Base-by-base conservation (phyloP, 2,888 invertebrate species). In the Drosophila incognita region DNA sequence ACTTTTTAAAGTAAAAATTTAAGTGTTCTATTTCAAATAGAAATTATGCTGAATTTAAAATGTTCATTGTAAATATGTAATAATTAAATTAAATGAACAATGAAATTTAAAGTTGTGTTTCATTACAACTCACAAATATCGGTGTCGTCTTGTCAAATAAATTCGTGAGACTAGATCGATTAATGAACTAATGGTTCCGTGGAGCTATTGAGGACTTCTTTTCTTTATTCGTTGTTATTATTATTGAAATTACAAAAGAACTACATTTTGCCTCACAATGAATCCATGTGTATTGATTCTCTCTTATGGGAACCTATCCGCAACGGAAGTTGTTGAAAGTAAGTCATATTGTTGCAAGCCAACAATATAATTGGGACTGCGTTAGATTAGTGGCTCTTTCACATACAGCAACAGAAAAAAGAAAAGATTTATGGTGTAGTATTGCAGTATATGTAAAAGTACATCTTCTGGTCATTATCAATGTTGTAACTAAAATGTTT, bases 291-390 rank as follows among this genome's bases (percentile, higher is more conserved):
- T 64, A n/a, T 69, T 81, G 24, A 69, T 81, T 57, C 29, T 82
- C 15, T 81, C 82, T 13, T 76, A 74, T 62, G 81, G 81, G 62
- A 71, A 65, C 21, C 27, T 65, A 15, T 48, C 79, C 27, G 58
- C 82, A 21, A 52, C 49, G 53, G 67, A 79, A 57, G 51, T 81
- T n/a, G 71, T 64, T 48, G 74, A 81, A 74, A 66, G 81, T 81
- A 79, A 36, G 74, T 54, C 0, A n/a, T 52, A 24, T 42, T 10
- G 46, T n/a, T 27, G 29, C 3, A 36, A 6, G 27, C 15, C 24
- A 15, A 46, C 53, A 33, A 53, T 15, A 33, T 15, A 4, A 18
- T 11, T 11, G n/a, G 24, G 4, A 31, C 1, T 21, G 1, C 5
- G 4, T 27, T 29, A n/a, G 18, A 13, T 29, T 21, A 15, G 5